A percentile compares a stretch with the other conserved stretches of the same genome.
These are phyloP conservation scores for Garrulus glandarius DNA, from an alignment of 2,797 vertebrate genomes.

Conservation along the genomic window DNA sequence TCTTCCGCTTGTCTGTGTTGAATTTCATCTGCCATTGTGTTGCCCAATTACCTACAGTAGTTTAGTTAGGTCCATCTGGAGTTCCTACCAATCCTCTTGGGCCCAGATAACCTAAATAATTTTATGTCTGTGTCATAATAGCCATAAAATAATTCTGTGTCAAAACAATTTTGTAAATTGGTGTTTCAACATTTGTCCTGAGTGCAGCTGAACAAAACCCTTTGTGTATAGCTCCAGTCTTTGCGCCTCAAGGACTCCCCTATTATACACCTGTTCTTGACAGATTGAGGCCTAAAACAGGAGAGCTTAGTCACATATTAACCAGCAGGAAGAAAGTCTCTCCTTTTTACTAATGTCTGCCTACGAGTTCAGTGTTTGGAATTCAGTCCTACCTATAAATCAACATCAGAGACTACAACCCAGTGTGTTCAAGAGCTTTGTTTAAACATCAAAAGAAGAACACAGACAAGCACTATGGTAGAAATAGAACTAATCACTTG, in stretches of 20 bases:
- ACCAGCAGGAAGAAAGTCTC: slow-evolving; percentile 75
- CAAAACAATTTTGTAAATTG: slow-evolving; percentile 66
- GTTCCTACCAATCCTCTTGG: slow-evolving; percentile 25
- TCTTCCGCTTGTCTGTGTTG: background rate
- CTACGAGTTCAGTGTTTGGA: slow-evolving; percentile 75
- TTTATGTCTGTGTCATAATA: slow-evolving; percentile 1
- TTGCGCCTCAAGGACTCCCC: slow-evolving; percentile 69
- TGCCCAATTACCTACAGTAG: slow-evolving; percentile 22
- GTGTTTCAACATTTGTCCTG: slow-evolving; percentile 60
- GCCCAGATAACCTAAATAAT: slow-evolving; percentile 37
- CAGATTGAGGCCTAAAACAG: slow-evolving; percentile 74
- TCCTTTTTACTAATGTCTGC: slow-evolving; percentile 73
- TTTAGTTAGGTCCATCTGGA: slow-evolving; percentile 26
- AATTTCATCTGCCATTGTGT: slow-evolving; percentile 48
- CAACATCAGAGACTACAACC: slow-evolving; percentile 81
- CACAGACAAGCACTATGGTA: slow-evolving; percentile 75
- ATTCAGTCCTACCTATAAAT: slow-evolving; percentile 83
- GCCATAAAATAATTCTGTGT: slow-evolving; percentile 56
- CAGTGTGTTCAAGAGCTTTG: slow-evolving; percentile 81
- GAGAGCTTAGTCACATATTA: slow-evolving; percentile 73
- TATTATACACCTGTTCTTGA: slow-evolving; percentile 72
- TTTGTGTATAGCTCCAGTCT: slow-evolving; percentile 61
- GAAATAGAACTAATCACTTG: slow-evolving; percentile 85
- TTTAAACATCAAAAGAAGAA: slow-evolving; percentile 83
- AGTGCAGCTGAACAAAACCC: slow-evolving; percentile 47